Base-by-base conservation (phyloP, 2,113 vertebrate genomes). In the Podarcis muralis region DNA sequence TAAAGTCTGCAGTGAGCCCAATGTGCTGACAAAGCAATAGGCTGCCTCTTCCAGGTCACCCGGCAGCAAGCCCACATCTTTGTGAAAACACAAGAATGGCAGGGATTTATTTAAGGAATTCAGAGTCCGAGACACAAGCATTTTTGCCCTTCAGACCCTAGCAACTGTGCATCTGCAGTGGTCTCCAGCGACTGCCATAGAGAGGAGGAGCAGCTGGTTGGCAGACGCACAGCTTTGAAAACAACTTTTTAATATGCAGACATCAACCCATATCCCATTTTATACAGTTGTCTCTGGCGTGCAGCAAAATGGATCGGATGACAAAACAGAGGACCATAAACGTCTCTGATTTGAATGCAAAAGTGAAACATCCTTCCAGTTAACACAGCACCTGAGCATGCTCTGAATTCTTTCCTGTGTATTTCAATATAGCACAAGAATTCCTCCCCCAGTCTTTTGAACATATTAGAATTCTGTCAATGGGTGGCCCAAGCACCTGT, bases 61-160 rank as follows among this genome's bases (percentile, higher is more conserved):
- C 86, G 48, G 94, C 94, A 95, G 93, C 90, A 94, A 91, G 93
- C 94, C 48, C 92, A 93, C 81, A 87, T 89, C 92, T 96, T 95
- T 95, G 93, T 93, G 92, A 94, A 96, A 96, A 95, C 93, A 95
- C 93, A 94, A 94, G 93, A 95, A 95, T 94, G 94, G 93, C 90
- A 91, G 90, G 88, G 89, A 94, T 91, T 94, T 96, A 95, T 93
- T 94, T 94, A 91, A 95, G 89, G 95, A 95, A 96, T 95, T 95
- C 93, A 92, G 88, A 94, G 90, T 88, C 89, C 77, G 84, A 95
- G 86, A 93, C 4, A 0, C 81, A 93, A 87, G 93, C 94, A 94
- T 95, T 96, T 87, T 95, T 0, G 22, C 94, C 93, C 91, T 94
- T 95, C 95, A 96, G 93, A 95, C 86, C 84, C 90, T 92, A 94